phyloP scores from a whole-genome alignment of 30 jellyfish, hydroid and myxozoan species.

The Catostylus mosaicus region DNA sequence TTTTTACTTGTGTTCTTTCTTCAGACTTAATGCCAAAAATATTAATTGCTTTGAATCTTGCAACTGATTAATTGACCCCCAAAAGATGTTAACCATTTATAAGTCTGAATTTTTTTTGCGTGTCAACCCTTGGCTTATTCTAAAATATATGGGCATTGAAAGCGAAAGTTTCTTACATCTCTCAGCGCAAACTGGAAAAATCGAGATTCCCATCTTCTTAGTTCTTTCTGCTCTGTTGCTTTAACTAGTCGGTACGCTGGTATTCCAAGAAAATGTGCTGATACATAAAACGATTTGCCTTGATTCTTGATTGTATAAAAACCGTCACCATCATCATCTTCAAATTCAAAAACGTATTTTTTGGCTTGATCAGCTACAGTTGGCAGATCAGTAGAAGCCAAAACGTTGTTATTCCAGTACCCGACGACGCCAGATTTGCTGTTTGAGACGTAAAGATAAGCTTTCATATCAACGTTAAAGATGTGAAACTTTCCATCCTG shows the following conservation, averaged over 20 bases:
- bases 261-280: conserved; percentile 12
- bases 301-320: conserved; percentile 36
- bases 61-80: no score
- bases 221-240: conserved; percentile 19
- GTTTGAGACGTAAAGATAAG: conserved; percentile 23
- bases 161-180: conserved; percentile 29
- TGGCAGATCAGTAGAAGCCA: conserved; percentile 12
- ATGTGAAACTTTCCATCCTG: conserved; percentile 12
- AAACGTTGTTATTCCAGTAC: conserved; percentile 30
- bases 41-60: no score
- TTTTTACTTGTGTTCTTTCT: no score
- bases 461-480: conserved; percentile 12
- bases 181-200: conserved; percentile 32
- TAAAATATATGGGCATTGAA: no score
- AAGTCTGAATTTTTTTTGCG: no score
- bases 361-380: neutral
- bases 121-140: no score
- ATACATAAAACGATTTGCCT: conserved; percentile 22
- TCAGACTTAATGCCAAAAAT: no score
- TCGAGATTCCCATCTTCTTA: conserved; percentile 29
- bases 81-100: no score
- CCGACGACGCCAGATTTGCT: conserved; percentile 41
- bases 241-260: conserved; percentile 18
- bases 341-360: conserved; percentile 37
- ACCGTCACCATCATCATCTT: conserved; percentile 58